Evolutionary conservation across 2,888 invertebrate species (phyloP).

Genomic region (Ormyrus labotus): DNA sequence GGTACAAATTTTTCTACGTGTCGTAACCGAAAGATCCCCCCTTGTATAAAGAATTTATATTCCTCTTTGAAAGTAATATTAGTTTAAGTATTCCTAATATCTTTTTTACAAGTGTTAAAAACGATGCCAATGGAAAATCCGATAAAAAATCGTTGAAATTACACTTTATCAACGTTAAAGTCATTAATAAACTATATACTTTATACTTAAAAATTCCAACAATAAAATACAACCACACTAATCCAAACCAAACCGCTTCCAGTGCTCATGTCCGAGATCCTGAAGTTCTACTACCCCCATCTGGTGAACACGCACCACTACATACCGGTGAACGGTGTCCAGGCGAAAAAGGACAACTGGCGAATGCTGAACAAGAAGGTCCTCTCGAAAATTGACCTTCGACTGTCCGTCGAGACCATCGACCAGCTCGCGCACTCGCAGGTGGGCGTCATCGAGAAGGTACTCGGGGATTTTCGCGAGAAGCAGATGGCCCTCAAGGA

Average conservation of each 20-base stretch:
- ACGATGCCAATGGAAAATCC: too few species aligned
- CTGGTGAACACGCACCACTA: conserved; percentile 87
- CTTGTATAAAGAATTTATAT: too few species aligned
- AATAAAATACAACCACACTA: too few species aligned
- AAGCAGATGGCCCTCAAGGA: conserved; percentile 21
- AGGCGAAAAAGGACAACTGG: conserved; percentile 85
- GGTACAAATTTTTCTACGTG: conserved; percentile 71
- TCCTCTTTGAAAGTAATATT: too few species aligned
- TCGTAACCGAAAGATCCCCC: too few species aligned
- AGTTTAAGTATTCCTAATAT: too few species aligned
- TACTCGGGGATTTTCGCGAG: conserved; percentile 66
- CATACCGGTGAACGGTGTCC: conserved; percentile 80
- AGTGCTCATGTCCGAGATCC: conserved; percentile 84
- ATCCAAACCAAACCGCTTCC: conserved; percentile 37
- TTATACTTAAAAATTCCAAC: too few species aligned
- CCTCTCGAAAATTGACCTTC: conserved; percentile 79
- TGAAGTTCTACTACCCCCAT: conserved; percentile 82
- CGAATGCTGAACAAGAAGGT: conserved; percentile 85
- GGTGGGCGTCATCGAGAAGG: conserved; percentile 80
- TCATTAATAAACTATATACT: too few species aligned
- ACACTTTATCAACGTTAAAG: too few species aligned
- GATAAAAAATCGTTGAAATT: too few species aligned
- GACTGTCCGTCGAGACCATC: conserved; percentile 78
- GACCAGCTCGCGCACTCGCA: conserved; percentile 79
- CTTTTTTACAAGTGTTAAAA: too few species aligned